Evolutionary conservation across 2,113 vertebrate genomes (phyloP).

Genomic region (Anser brachyrhynchus): DNA sequence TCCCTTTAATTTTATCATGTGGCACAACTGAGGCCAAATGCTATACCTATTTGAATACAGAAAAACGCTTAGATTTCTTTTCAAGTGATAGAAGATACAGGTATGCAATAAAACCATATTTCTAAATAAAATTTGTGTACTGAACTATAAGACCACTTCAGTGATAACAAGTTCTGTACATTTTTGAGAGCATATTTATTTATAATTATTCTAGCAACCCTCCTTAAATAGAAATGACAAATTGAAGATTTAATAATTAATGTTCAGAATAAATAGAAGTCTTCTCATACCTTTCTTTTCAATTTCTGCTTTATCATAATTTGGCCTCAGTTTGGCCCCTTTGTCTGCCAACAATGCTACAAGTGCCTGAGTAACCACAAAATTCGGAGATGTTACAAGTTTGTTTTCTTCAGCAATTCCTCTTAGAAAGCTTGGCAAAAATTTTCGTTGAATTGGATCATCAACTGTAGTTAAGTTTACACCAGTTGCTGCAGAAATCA

Average conservation of each 20-base stretch:
- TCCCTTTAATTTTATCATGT: not conserved
- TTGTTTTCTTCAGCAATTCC: slow-evolving; percentile 97
- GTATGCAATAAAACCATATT: not conserved
- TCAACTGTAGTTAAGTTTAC: slow-evolving; percentile 97
- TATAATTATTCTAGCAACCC: not conserved
- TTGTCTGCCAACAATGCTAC: slow-evolving; percentile 96
- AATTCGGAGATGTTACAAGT: slow-evolving; percentile 95
- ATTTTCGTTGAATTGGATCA: slow-evolving; percentile 95
- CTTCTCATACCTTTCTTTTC: slow-evolving; percentile 91
- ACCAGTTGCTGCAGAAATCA: slow-evolving; percentile 97
- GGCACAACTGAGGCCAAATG: not conserved
- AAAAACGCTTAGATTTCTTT: rapidly evolving
- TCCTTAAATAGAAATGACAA: not conserved
- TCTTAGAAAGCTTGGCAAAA: slow-evolving; percentile 94
- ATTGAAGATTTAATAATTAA: not conserved
- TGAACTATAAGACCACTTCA: not conserved
- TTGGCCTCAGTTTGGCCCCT: slow-evolving; percentile 90
- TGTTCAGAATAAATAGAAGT: not conserved
- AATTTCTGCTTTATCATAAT: slow-evolving; percentile 91
- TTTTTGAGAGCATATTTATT: not conserved
- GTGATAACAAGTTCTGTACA: not conserved
- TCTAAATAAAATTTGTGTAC: not conserved
- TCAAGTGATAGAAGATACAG: not conserved
- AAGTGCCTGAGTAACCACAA: slow-evolving; percentile 96
- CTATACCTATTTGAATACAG: not conserved